Evolutionary conservation across 2,888 invertebrate species (phyloP).

Genomic region (Himalopsyche kuldschensis): DNA sequence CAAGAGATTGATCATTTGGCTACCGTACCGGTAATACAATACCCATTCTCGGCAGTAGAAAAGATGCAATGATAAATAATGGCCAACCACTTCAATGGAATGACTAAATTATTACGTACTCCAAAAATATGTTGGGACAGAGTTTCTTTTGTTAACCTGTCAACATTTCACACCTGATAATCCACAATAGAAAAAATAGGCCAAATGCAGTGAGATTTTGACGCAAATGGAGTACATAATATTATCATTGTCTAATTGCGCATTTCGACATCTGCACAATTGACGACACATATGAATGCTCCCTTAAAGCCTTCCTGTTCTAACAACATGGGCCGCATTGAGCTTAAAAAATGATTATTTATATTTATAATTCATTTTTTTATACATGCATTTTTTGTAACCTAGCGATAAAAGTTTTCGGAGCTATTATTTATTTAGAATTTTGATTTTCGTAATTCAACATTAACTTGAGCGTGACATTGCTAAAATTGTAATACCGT

Average conservation of each 20-base stretch:
- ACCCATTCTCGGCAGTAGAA: neutral
- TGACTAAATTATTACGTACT: neutral
- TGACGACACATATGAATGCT: neutral
- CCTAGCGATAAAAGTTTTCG: no score
- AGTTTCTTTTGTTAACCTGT: neutral
- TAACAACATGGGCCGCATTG: neutral
- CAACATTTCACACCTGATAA: constrained; percentile 1
- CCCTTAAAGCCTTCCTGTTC: neutral
- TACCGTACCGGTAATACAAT: no score
- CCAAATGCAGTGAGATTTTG: neutral
- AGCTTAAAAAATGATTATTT: neutral
- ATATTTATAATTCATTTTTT: no score
- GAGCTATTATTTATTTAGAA: no score
- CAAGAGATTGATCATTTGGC: no score
- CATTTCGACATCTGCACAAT: neutral
- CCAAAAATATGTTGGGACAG: neutral
- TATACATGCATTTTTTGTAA: no score
- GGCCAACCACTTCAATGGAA: neutral
- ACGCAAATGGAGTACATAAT: neutral
- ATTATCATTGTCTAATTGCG: neutral
- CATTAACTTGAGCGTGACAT: no score
- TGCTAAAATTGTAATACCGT: no score
- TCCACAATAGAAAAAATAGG: neutral
- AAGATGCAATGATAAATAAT: neutral
- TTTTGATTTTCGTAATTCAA: no score